Evolutionary conservation across 2,797 vertebrate species (phyloP).

Genomic region (Pelobates cultripes): DNA sequence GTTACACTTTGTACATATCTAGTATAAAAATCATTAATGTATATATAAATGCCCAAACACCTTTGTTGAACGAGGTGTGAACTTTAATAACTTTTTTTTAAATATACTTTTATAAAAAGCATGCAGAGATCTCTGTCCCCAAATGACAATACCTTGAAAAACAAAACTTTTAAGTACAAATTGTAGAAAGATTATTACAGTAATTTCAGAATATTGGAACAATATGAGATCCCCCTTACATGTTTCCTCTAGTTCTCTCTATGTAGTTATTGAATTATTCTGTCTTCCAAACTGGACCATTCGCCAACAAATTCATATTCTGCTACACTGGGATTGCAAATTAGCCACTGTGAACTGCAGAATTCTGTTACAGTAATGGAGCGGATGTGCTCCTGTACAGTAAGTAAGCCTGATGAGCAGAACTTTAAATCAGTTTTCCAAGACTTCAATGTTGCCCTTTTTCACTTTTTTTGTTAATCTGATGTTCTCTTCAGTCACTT

Average conservation of each 20-base stretch:
- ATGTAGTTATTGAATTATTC: background rate
- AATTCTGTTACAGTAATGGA: background rate
- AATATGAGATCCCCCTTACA: background rate
- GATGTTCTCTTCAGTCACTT: conserved; percentile 78
- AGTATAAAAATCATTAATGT: background rate
- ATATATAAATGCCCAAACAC: background rate
- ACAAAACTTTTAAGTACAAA: background rate
- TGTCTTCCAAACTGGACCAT: background rate
- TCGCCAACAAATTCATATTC: background rate
- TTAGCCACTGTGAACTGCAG: background rate
- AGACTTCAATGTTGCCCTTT: conserved; percentile 79
- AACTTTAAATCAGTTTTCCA: conserved; percentile 56
- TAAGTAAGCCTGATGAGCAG: background rate
- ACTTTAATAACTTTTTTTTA: background rate
- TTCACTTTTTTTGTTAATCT: conserved; percentile 73
- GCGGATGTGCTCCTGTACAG: background rate
- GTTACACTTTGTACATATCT: no score
- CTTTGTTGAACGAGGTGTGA: no score
- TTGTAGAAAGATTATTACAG: background rate
- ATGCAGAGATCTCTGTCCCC: conserved; percentile 7
- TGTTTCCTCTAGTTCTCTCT: background rate
- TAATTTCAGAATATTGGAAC: no score
- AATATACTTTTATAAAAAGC: conserved; percentile 52
- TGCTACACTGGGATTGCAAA: no score
- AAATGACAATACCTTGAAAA: conserved; percentile 1